Percentiles rank a stretch among this genome's conserved stretches.
Conservation (phyloP, 2,888 invertebrate genomes). For the Mythimna ferrago region DNA sequence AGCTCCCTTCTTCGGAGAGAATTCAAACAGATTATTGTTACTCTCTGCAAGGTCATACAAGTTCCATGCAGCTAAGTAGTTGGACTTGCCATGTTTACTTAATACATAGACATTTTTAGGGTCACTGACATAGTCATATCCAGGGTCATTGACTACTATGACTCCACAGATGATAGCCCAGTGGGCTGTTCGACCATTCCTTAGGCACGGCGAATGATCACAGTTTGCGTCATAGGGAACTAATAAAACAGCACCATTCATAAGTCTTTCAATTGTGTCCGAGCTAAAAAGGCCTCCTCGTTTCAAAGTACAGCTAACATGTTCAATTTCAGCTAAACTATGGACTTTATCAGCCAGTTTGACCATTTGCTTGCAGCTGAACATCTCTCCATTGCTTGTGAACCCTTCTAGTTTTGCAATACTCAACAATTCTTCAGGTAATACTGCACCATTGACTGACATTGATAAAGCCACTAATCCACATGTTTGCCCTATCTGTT, state of each 20-base stretch:
- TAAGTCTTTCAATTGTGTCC: conserved; percentile 87
- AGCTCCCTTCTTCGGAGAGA: conserved; percentile 92
- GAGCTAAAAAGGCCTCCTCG: conserved; percentile 85
- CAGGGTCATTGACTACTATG: conserved; percentile 79
- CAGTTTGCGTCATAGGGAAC: conserved; percentile 95
- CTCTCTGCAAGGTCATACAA: conserved; percentile 93
- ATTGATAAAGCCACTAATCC: conserved; percentile 97
- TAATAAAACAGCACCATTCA: conserved; percentile 90
- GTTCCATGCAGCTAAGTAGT: conserved; percentile 94
- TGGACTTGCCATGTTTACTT: conserved; percentile 96
- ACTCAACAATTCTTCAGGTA: conserved; percentile 91
- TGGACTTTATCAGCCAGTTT: conserved; percentile 91
- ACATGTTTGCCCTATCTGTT: conserved; percentile 94
- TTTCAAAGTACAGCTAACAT: conserved; percentile 81
- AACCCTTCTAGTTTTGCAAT: conserved; percentile 92
- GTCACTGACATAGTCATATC: conserved; percentile 69
- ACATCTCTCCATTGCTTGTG: conserved; percentile 97
- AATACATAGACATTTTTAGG: conserved; percentile 91
- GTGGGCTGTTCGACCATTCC: conserved; percentile 96
- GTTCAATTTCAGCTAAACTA: conserved; percentile 81
- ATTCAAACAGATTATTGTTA: conserved; percentile 94
- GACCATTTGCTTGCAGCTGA: conserved; percentile 94
- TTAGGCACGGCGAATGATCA: conserved; percentile 95
- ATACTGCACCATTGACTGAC: conserved; percentile 91
- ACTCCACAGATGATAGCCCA: conserved; percentile 97